Conservation (phyloP, 2,797 vertebrate genomes). For the Tarsius wallacei region DNA sequence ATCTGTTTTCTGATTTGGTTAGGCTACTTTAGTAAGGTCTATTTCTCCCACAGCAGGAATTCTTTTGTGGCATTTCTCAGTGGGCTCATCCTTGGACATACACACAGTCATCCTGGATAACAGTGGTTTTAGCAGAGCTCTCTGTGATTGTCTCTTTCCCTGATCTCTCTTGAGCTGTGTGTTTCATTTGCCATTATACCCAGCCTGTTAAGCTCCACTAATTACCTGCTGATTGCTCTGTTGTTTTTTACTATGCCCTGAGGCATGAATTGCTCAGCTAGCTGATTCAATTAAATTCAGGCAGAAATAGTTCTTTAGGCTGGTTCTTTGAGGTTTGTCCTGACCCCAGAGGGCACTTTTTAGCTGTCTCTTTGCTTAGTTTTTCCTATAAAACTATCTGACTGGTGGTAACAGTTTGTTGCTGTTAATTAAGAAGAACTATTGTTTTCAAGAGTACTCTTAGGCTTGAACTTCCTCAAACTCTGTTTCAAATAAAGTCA, state of each 20-base stretch:
- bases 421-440: background rate
- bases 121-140: background rate
- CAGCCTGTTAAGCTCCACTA: background rate
- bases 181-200: accelerated
- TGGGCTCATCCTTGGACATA: background rate
- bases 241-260: background rate
- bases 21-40: too few relatives aligned
- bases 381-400: accelerated
- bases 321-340: background rate
- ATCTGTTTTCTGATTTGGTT: background rate
- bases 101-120: too few relatives aligned
- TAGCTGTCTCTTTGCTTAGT: accelerated
- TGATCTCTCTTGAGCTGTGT: accelerated
- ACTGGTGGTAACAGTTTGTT: accelerated
- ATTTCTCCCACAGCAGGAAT: background rate
- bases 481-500: background rate
- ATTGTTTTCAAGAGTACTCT: background rate
- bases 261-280: background rate
- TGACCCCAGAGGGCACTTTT: background rate
- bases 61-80: accelerated
- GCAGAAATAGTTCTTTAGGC: background rate
- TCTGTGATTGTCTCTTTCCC: accelerated
- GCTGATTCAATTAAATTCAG: background rate
- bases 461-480: background rate
- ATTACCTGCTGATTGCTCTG: accelerated